Conservation (phyloP, 2,113 vertebrate genomes). For the Dasyurus viverrinus region DNA sequence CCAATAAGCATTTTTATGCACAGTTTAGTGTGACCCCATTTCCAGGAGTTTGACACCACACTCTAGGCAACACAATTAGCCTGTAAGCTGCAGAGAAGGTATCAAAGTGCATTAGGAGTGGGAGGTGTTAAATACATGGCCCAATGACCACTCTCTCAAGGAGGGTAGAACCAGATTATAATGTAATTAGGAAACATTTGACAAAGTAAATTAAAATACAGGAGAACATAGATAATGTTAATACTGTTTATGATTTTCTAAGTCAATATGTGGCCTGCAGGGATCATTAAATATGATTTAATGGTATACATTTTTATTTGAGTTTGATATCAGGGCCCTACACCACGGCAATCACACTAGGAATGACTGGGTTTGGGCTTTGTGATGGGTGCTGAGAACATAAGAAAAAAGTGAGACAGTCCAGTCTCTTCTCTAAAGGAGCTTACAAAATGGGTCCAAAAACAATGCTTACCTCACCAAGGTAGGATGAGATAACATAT, state of each 20-base stretch:
- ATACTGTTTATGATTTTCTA: neutral
- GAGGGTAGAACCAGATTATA: neutral
- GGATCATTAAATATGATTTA: neutral
- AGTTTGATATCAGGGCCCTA: neutral
- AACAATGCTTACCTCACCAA: neutral
- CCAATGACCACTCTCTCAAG: neutral
- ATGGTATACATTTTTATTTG: neutral
- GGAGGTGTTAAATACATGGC: neutral
- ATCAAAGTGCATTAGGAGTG: neutral
- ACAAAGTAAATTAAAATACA: neutral
- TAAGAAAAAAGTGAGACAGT: neutral
- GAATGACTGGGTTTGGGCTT: neutral
- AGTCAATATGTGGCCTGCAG: neutral
- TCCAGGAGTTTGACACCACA: neutral
- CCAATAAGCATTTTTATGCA: no score
- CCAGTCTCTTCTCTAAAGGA: neutral
- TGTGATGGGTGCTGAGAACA: neutral
- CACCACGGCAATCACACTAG: neutral
- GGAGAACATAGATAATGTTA: neutral
- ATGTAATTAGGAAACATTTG: neutral
- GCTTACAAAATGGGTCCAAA: neutral
- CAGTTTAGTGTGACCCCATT: neutral
- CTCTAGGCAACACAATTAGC: neutral
- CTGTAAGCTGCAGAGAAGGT: neutral
- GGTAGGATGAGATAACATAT: neutral